Base-by-base conservation (phyloP, 1,140 invertebrate species). In the Tribolium castaneum region DNA sequence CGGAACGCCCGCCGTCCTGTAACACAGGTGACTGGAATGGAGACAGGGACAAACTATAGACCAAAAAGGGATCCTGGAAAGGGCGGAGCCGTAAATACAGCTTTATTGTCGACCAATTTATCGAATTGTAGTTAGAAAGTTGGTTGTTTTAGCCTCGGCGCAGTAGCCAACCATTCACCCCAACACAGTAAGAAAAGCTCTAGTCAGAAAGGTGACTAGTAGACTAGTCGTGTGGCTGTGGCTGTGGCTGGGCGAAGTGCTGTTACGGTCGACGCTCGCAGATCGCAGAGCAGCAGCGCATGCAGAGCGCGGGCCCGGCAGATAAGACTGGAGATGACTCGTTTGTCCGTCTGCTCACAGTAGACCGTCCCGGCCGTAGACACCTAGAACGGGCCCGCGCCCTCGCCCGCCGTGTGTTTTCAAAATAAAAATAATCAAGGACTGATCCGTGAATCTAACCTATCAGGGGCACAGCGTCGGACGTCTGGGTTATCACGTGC, bases 401-500 rank as follows among this genome's bases (percentile, higher is more conserved):
- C 80, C 72, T 75, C 50, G 52, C 72, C 79, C 66, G 76, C 77
- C 78, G 78, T 82, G 74, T 83, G 74, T 80, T 59, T 80, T 80
- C 81, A 76, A 82, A 83, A 82, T 81, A 75, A 79, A 81, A 81
- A 81, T 62, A 77, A 79, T 76, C 77, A 79, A 62, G 76, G 81
- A 45, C 66, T 81, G 78, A 82, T 82, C 83, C 83, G 82, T 80
- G 82, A 84, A 54, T 82, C 86, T 86, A 93, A 98, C 97, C 97
- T 95, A 99, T 97, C 87, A 99, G 92, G 86, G 97, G 97, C 87
- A 99, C 94, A 86, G 97, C 96, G 88, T 99, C 97, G 87, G 96
- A 98, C 86, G 97, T 98, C 90, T 97, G 96, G 88, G 97, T 98
- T 89, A 98, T 97, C 87, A 97, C 94, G 92, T 97, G 92, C 88